Base-by-base conservation (phyloP, 2,113 vertebrate species). In the Corydoras sp. region DNA sequence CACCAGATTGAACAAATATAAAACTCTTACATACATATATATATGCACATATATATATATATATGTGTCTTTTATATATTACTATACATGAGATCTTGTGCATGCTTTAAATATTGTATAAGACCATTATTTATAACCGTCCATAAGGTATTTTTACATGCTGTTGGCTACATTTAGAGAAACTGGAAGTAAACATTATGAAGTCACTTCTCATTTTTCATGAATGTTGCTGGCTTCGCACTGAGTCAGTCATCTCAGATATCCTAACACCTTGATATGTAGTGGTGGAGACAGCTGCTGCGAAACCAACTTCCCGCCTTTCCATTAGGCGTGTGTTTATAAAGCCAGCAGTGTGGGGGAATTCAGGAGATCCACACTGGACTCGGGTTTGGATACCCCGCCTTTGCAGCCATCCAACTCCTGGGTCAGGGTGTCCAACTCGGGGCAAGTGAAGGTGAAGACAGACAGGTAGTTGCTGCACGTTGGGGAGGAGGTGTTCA, bases 291-390 rank as follows among this genome's bases (percentile, higher is more conserved):
- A 76, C 62, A 69, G 69, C 68, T 82, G 76, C 79, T 72, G 68
- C 77, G 66, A 82, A 55, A 72, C 13, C 62, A 54, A 43, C 54
- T 77, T 66, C 65, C 66, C 81, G 73, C 70, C 69, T 13, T 65
- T 62, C 9, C 79, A 77, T 91, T 49, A 35, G 56, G 7, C 48
- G 15, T n/a, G 32, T 73, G 14, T 74, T 75, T 93, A 98, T 92
- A 98, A 92, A 83, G 96, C 96, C 56, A 99, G 89, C 76, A 98
- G 92, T 58, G 96, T 99, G 6, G 97, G 97, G 24, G 97, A 99
- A 89, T 95, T 98, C 76, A 99, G 94, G 56, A 95, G 94, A 79
- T 98, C 95, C 0, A 92, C 94, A 0, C 89, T 90, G 56, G 93
- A 93, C 81, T 99, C 97, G 0, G 92, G 87, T 89, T 94, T 97